phyloP scores from a whole-genome alignment of 2,888 invertebrate genomes.

The Dynastes tityus region DNA sequence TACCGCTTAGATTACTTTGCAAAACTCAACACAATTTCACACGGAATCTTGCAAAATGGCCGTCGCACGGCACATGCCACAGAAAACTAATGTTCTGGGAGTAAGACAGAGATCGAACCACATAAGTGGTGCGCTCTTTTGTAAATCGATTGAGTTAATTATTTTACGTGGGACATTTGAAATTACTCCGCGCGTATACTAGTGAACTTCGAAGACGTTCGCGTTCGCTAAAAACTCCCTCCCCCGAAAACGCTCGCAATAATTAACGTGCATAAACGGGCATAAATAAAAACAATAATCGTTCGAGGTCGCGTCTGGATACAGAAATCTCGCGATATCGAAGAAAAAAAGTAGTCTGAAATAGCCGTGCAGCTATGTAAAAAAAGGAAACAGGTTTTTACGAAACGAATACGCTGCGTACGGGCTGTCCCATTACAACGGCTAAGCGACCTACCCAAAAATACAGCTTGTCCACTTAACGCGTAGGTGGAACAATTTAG shows the following conservation, averaged over 20 bases:
- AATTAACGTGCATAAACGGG: slow-evolving; percentile 28
- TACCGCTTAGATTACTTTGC: slow-evolving; percentile 76
- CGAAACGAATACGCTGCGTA: slow-evolving; percentile 11
- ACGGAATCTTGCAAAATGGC: slow-evolving; percentile 80
- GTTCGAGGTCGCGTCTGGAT: slow-evolving; percentile 22
- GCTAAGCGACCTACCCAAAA: too few relatives aligned
- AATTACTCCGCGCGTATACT: neutral
- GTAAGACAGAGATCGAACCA: slow-evolving; percentile 65
- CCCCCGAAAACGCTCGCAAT: neutral
- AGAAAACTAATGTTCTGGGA: slow-evolving; percentile 74
- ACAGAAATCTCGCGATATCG: slow-evolving; percentile 17
- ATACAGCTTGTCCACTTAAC: too few relatives aligned
- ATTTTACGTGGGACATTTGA: slow-evolving; percentile 52
- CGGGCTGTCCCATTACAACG: neutral
- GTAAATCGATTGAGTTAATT: slow-evolving; percentile 52
- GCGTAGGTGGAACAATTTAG: too few relatives aligned
- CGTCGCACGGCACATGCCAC: slow-evolving; percentile 80
- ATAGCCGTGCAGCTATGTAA: slow-evolving; percentile 33
- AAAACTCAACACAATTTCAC: slow-evolving; percentile 78
- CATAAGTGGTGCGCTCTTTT: slow-evolving; percentile 61
- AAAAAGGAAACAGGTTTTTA: slow-evolving; percentile 45
- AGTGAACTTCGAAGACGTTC: slow-evolving; percentile 6
- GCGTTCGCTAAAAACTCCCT: neutral
- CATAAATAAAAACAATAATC: slow-evolving; percentile 33
- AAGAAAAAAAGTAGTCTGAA: slow-evolving; percentile 19